Base-by-base conservation (phyloP, 2,113 vertebrate genomes). In the Apistogramma diplotaenia region DNA sequence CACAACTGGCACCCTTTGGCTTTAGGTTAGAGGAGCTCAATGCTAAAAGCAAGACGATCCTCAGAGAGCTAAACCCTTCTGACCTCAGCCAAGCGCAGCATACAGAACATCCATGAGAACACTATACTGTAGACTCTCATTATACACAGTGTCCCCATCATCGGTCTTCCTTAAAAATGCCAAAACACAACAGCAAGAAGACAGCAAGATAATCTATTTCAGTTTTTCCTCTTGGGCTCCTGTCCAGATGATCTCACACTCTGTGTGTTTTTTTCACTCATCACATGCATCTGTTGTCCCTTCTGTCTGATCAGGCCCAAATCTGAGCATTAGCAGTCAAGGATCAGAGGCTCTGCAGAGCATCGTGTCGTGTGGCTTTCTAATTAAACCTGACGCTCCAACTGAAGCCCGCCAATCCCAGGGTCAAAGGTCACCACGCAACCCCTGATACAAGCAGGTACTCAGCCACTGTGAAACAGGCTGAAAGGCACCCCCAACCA, bases 391-490 rank as follows among this genome's bases (percentile, higher is more conserved):
- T 82, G 87, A 90, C 92, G 76, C 91, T 85, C 72, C 87, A 80
- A 57, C 90, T 37, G 90, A 37, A 79, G 93, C 95, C 70, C 1
- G 10, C 91, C 93, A 74, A 78, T 33, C 61, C 8, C 23, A 16
- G 57, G 95, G 94, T 90, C 91, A 94, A 82, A 90, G 93, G 89
- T 93, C 90, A 74, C 87, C 88, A 82, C 87, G 85, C 90, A 87
- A 76, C 81, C 85, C 86, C 74, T 62, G 85, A 89, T 81, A 90
- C 58, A 79, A 87, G 76, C 93, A 94, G 92, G 93, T 94, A 94
- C 77, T 62, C 83, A 93, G 75, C 58, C 82, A 79, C 83, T 91
- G 90, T 82, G 83, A 87, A 85, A 80, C n/a, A 6, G 49, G 71
- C 76, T 80, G 72, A 83, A 81, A 84, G 79, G 76, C 76, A 35